phyloP scores from a whole-genome alignment of 2,888 invertebrate genomes.

The Dioctria linearis region DNA sequence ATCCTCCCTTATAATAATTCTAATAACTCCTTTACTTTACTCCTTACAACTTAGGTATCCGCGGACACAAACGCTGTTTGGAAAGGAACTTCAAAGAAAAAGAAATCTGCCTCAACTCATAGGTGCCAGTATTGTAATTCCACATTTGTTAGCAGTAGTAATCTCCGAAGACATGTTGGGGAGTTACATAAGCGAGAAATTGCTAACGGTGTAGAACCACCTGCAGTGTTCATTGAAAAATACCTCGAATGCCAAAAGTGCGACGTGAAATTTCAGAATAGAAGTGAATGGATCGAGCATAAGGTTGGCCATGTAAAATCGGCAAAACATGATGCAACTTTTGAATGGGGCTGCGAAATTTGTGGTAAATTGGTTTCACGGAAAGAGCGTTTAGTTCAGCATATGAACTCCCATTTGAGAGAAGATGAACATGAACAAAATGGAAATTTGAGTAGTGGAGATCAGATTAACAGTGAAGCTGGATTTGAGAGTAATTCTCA shows the following conservation, averaged over 20 bases:
- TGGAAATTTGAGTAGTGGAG: constrained; percentile 55
- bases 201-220: constrained; percentile 66
- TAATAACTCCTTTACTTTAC: not conserved
- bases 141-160: constrained; percentile 70
- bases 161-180: constrained; percentile 69
- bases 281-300: constrained; percentile 70
- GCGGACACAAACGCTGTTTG: constrained; percentile 61
- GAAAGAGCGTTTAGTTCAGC: constrained; percentile 70
- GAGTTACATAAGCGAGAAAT: constrained; percentile 69
- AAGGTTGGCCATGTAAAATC: constrained; percentile 68
- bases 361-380: constrained; percentile 70
- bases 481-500: constrained; percentile 59
- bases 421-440: constrained; percentile 62
- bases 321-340: constrained; percentile 68
- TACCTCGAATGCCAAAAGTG: constrained; percentile 68
- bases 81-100: constrained; percentile 49
- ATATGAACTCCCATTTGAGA: constrained; percentile 69
- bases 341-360: constrained; percentile 71
- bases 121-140: constrained; percentile 70
- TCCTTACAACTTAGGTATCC: constrained; percentile 53
- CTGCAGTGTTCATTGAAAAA: constrained; percentile 67
- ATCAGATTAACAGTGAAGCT: constrained; percentile 39
- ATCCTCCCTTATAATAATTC: not conserved
- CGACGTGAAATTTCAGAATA: constrained; percentile 66
- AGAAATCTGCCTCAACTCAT: constrained; percentile 32